Percentiles rank a stretch among this genome's conserved stretches.
phyloP scores from a whole-genome alignment of 2,888 invertebrate species.

The Dusona sp. region DNA sequence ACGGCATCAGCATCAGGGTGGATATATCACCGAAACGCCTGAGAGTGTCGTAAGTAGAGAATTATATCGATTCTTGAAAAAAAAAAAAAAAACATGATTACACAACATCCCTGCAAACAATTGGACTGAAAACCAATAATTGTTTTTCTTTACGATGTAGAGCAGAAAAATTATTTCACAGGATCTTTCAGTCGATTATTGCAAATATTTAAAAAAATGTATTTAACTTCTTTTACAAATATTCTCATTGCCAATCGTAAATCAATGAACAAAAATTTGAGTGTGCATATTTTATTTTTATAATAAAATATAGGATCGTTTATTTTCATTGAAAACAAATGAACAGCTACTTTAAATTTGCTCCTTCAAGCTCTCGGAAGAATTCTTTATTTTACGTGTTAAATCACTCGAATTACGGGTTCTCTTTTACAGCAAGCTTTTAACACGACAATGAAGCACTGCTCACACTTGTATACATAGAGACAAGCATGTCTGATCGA shows the following conservation, averaged over 20 bases:
- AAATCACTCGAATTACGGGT: constrained; percentile 13
- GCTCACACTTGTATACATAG: constrained; percentile 16
- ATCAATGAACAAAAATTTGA: background rate
- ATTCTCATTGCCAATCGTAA: background rate
- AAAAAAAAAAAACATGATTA: background rate
- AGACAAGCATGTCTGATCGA: constrained; percentile 36
- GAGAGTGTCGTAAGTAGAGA: constrained; percentile 83
- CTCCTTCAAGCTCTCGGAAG: background rate
- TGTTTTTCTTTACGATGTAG: too few relatives aligned
- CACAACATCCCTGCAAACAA: background rate
- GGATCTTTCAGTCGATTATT: background rate
- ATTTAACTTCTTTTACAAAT: background rate
- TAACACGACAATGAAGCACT: background rate
- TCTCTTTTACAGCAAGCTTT: background rate
- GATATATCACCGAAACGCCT: constrained; percentile 84
- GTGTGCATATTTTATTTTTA: background rate
- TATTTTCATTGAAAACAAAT: background rate
- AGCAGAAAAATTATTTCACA: too few relatives aligned
- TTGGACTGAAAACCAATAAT: too few relatives aligned
- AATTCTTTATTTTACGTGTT: background rate
- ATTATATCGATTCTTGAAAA: background rate
- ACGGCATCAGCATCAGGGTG: constrained; percentile 85
- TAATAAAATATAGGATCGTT: background rate
- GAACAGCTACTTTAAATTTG: background rate
- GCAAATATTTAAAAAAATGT: background rate